These are phyloP conservation scores for Indicator maculatus DNA, from an alignment of 2,113 vertebrate species.

Conservation along the genomic window DNA sequence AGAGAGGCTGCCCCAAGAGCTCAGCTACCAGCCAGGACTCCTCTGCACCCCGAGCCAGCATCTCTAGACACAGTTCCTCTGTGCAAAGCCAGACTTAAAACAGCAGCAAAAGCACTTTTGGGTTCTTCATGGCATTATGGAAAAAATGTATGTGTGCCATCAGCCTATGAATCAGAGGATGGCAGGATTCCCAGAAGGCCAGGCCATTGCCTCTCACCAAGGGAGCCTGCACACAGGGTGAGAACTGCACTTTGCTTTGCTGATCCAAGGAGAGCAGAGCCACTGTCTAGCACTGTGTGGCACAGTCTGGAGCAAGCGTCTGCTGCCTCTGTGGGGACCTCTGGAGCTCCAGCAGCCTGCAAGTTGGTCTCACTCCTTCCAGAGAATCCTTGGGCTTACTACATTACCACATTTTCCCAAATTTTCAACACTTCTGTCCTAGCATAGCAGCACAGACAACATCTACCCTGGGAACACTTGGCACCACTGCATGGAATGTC, in stretches of 20 bases:
- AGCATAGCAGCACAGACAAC: not conserved
- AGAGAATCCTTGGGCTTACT: not conserved
- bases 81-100: not conserved
- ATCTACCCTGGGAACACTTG: not conserved
- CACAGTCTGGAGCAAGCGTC: not conserved
- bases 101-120: not conserved
- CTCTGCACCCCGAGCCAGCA: not conserved
- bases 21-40: not conserved
- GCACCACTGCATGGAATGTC: fast-evolving
- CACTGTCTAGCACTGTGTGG: not conserved
- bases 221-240: fast-evolving
- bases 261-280: not conserved
- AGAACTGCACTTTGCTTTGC: not conserved
- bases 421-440: not conserved
- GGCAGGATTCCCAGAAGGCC: not conserved
- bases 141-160: not conserved
- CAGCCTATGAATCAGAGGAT: fast-evolving
- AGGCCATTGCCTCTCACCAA: not conserved
- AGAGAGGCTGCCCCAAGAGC: not conserved
- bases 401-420: not conserved
- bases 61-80: not conserved
- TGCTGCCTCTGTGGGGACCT: not conserved
- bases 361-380: not conserved
- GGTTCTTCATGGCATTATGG: not conserved
- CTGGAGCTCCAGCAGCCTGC: not conserved